phyloP scores from a whole-genome alignment of 2,113 vertebrate genomes.

The Rhinopithecus roxellana region DNA sequence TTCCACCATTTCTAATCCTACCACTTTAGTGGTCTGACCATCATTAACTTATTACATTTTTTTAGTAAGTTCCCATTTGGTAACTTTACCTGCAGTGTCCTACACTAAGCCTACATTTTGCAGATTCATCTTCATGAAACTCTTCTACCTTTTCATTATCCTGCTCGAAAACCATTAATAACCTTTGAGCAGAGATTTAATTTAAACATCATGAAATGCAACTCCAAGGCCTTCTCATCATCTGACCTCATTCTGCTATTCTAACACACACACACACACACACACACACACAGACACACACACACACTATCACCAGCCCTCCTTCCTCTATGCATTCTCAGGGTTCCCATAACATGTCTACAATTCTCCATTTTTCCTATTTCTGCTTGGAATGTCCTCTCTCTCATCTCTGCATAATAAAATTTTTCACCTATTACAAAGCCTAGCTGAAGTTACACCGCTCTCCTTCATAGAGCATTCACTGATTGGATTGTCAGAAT shows the following conservation, averaged over 20 bases:
- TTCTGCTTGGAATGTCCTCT: conserved; percentile 6
- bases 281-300: no score
- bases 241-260: conserved; percentile 12
- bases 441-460: neutral
- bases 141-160: neutral
- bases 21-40: neutral
- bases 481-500: neutral
- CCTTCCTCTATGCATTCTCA: neutral
- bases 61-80: neutral
- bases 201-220: neutral
- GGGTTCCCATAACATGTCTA: neutral
- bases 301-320: neutral
- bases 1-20: neutral
- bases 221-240: neutral
- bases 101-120: neutral
- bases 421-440: neutral
- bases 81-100: neutral
- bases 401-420: neutral
- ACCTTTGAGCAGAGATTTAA: conserved; percentile 22
- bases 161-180: neutral
- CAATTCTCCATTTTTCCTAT: neutral
- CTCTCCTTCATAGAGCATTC: neutral
- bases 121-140: neutral
- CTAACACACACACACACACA: neutral
- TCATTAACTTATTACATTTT: neutral